Base-by-base conservation (phyloP, 2,113 vertebrate genomes). In the Electrona antarctica region DNA sequence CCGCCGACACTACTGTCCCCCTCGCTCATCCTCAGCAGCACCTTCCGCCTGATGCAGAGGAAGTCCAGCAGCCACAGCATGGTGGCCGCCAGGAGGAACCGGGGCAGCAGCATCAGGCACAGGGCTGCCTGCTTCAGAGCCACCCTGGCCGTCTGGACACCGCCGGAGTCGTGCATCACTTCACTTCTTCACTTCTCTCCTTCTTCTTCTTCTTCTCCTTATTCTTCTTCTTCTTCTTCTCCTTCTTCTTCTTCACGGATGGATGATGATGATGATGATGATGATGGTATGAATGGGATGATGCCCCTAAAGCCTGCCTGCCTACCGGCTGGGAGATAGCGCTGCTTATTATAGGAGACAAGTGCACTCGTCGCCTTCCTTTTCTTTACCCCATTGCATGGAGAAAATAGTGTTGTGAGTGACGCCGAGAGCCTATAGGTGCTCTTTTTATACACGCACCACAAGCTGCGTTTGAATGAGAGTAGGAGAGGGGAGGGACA, bases 1-100 rank as follows among this genome's bases (percentile, higher is more conserved):
- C 68, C 15, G 14, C 84, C 72, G 21, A 21, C 21, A 21, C 21
- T 21, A 21, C 21, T 21, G 21, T 21, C 79, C 51, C 67, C 60
- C 70, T 92, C 92, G 7, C 92, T 90, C 90, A 94, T 93, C 79
- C 92, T 92, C 84, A 92, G 83, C 78, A 95, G 88, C 85, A 99
- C 89, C 90, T 96, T 96, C 89, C 94, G 95, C 50, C 98, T 86
- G 75, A 99, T 97, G 91, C 97, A 99, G 76, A 97, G 88, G 88
- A 99, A 98, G 85, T 99, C 98, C 80, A 99, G 93, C 8, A 99
- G 93, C 95, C 97, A 99, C 54, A 99, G 94, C 95, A 96, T 94
- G 91, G 95, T 88, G 61, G 97, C 97, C 33, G 97, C 95, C 90
- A 96, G 88, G 3, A 98, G 94, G 93, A 99, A 99, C 73, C 97